These are phyloP conservation scores for Bombyx huttoni DNA, from an alignment of 2,888 invertebrate species.

Conservation along the genomic window DNA sequence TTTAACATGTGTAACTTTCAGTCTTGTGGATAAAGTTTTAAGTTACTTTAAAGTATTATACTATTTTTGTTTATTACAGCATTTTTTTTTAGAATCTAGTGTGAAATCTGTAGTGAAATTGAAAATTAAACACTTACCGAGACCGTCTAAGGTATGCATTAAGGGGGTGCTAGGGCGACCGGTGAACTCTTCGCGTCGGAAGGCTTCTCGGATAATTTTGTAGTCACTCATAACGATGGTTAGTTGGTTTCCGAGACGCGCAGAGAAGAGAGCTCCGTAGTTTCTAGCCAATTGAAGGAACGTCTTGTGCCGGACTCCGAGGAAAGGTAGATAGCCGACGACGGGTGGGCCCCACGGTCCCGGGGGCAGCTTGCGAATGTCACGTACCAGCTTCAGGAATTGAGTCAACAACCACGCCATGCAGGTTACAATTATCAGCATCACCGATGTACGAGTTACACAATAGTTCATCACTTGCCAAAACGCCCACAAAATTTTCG, in stretches of 20 bases:
- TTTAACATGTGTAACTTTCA: constrained; percentile 23
- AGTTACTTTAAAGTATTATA: neutral
- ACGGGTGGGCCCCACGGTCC: constrained; percentile 92
- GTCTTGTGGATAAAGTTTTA: neutral
- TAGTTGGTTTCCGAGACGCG: constrained; percentile 85
- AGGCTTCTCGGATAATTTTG: constrained; percentile 87
- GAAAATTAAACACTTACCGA: constrained; percentile 78
- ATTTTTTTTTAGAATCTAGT: neutral
- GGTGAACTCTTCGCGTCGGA: constrained; percentile 88
- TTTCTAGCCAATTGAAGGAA: constrained; percentile 82
- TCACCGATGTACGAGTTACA: constrained; percentile 43
- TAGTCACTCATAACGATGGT: constrained; percentile 91
- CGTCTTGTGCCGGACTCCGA: constrained; percentile 84
- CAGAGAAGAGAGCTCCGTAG: constrained; percentile 87
- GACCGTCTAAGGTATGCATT: constrained; percentile 88
- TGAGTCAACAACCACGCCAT: constrained; percentile 58
- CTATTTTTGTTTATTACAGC: neutral
- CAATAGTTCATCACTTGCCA: constrained; percentile 59
- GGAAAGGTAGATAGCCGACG: constrained; percentile 86
- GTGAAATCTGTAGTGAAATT: neutral
- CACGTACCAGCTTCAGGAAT: constrained; percentile 56
- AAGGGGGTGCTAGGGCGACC: constrained; percentile 90
- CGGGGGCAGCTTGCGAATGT: constrained; percentile 77
- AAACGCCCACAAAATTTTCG: constrained; percentile 70
- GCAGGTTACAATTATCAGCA: constrained; percentile 60